These are phyloP conservation scores for Blastobasis adustella DNA, from an alignment of 2,888 invertebrate genomes.

Conservation along the genomic window DNA sequence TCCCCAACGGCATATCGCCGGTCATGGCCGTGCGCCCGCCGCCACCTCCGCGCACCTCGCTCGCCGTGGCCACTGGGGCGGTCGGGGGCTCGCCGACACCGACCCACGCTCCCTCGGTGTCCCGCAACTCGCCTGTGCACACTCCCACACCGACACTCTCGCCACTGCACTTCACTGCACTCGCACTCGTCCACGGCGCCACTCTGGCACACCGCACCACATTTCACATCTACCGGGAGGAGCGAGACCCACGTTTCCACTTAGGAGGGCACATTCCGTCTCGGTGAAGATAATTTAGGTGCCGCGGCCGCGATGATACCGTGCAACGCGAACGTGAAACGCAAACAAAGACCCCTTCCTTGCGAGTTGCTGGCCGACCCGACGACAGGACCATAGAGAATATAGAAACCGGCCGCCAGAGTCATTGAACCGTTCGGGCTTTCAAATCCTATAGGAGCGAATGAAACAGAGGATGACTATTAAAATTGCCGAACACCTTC, in stretches of 20 bases:
- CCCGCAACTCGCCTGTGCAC: constrained; percentile 21
- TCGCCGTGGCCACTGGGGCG: constrained; percentile 52
- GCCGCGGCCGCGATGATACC: constrained; percentile 56
- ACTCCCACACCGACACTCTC: constrained; percentile 21
- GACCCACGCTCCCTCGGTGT: constrained; percentile 52
- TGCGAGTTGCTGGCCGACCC: constrained; percentile 43
- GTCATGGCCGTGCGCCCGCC: constrained; percentile 70
- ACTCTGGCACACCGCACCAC: constrained; percentile 64
- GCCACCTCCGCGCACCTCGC: constrained; percentile 63
- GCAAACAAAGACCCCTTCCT: constrained; percentile 73
- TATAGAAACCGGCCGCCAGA: constrained; percentile 72
- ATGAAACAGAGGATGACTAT: constrained; percentile 39
- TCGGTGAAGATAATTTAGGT: constrained; percentile 57
- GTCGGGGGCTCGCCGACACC: constrained; percentile 17
- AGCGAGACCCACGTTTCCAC: constrained; percentile 69
- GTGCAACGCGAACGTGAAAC: constrained; percentile 70
- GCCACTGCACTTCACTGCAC: constrained; percentile 71
- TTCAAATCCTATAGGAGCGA: constrained; percentile 50
- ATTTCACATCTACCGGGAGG: constrained; percentile 68
- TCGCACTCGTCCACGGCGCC: constrained; percentile 67
- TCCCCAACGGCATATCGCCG: constrained; percentile 72
- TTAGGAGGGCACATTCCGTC: constrained; percentile 71
- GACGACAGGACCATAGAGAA: constrained; percentile 73
- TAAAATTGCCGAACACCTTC: constrained; percentile 13
- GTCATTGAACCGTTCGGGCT: constrained; percentile 72